Conservation (phyloP, 2,797 vertebrate species). For the Neosilurus hyrtlii region DNA sequence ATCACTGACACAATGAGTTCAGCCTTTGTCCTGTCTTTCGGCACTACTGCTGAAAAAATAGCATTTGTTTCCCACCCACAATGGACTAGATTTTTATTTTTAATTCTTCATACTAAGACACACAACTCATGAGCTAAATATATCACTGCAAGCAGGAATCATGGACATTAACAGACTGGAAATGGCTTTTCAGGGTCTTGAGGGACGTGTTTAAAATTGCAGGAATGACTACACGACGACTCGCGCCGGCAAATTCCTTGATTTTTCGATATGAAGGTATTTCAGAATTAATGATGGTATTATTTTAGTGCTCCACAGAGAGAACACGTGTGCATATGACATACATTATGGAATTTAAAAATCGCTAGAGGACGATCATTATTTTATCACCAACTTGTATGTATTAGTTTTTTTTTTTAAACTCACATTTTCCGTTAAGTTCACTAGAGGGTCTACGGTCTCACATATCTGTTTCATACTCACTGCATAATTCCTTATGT, state of each 20-base stretch:
- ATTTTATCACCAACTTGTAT: neutral
- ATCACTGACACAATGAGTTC: slow-evolving; percentile 36
- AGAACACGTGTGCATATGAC: neutral
- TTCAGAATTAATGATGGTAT: slow-evolving; percentile 1
- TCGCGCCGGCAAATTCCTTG: neutral
- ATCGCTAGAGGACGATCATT: neutral
- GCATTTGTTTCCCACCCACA: neutral
- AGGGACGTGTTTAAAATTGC: neutral
- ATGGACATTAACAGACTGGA: neutral
- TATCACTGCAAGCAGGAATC: neutral
- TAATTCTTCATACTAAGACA: neutral
- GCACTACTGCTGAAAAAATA: slow-evolving; percentile 7
- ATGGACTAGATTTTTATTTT: neutral
- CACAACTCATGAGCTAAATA: neutral
- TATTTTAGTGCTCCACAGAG: neutral
- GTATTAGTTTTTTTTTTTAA: neutral
- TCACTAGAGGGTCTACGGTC: neutral
- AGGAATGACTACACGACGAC: neutral
- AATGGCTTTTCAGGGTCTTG: neutral
- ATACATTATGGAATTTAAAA: neutral
- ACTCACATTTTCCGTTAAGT: no score
- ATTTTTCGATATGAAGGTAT: neutral
- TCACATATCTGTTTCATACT: neutral
- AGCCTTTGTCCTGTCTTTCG: slow-evolving; percentile 13
- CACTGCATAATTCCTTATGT: neutral